These are phyloP conservation scores for Eubasilissa splendida DNA, from an alignment of 2,888 invertebrate genomes.

Conservation along the genomic window DNA sequence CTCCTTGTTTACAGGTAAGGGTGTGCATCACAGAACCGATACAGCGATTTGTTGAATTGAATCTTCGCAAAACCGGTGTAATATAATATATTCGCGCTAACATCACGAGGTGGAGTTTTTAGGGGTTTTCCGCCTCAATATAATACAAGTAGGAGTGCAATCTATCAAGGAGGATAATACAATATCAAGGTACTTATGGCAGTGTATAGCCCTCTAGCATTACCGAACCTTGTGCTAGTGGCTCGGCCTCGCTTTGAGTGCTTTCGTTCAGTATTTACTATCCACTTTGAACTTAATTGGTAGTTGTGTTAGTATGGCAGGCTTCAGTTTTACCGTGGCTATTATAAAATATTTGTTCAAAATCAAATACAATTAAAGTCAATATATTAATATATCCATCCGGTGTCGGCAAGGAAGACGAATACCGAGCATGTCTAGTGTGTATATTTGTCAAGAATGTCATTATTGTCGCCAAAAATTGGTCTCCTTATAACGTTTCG, in stretches of 20 bases:
- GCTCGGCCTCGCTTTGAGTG: conserved; percentile 7
- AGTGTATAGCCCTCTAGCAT: neutral
- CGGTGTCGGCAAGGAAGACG: no score
- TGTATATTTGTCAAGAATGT: neutral
- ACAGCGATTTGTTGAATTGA: no score
- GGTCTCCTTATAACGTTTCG: neutral
- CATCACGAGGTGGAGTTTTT: neutral
- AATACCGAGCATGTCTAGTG: no score
- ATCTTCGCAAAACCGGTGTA: no score
- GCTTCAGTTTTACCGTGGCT: no score
- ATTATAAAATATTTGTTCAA: no score
- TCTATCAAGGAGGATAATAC: neutral
- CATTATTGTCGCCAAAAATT: neutral
- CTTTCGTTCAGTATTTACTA: neutral
- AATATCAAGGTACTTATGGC: neutral
- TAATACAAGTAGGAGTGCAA: neutral
- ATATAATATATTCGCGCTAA: no score
- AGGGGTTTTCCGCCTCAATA: neutral
- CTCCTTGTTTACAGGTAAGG: no score
- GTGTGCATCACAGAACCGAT: no score
- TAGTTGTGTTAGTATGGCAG: no score
- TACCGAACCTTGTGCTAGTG: conserved; percentile 17
- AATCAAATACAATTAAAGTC: no score
- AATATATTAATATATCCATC: no score
- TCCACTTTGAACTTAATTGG: conserved; percentile 12